Percentiles rank a stretch among this genome's conserved stretches.
These are phyloP conservation scores for Irena cyanogastra DNA, from an alignment of 2,113 vertebrate species.

Conservation along the genomic window DNA sequence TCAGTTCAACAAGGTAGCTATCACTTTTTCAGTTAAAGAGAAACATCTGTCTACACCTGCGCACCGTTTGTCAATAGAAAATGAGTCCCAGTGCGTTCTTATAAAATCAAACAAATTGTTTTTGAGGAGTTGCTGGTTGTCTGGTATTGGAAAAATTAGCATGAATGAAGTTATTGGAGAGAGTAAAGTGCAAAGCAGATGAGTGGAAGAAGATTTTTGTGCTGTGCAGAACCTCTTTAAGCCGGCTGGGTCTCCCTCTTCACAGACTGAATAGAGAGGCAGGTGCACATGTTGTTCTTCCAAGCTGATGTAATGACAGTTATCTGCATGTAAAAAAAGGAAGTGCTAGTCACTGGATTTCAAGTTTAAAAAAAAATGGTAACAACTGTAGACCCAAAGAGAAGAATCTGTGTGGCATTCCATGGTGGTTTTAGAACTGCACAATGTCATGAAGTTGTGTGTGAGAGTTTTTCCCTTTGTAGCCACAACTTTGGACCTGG, in stretches of 20 bases:
- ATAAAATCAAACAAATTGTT: neutral
- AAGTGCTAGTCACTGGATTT: neutral
- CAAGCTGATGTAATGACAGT: neutral
- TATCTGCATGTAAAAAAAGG: neutral
- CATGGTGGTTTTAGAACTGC: neutral
- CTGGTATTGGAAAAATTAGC: neutral
- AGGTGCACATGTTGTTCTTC: accelerated
- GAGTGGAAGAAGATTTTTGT: neutral
- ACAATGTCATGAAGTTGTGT: neutral
- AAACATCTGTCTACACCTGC: neutral
- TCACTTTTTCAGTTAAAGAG: neutral
- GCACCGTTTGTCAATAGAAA: neutral
- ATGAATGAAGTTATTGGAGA: neutral
- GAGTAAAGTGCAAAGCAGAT: neutral
- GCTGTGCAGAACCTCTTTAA: neutral
- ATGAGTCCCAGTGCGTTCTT: accelerated
- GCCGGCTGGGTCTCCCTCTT: neutral
- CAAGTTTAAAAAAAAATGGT: neutral
- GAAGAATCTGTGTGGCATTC: neutral
- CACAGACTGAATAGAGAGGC: neutral
- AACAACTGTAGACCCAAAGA: neutral
- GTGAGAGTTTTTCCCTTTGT: neutral
- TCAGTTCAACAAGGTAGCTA: neutral
- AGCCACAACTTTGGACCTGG: neutral
- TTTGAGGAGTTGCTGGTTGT: neutral